A percentile compares a stretch with the other conserved stretches of the same genome.
These are phyloP conservation scores for Chironex yamaguchii DNA, from an alignment of 30 jellyfish, hydroid and myxozoan genomes.

Conservation along the genomic window DNA sequence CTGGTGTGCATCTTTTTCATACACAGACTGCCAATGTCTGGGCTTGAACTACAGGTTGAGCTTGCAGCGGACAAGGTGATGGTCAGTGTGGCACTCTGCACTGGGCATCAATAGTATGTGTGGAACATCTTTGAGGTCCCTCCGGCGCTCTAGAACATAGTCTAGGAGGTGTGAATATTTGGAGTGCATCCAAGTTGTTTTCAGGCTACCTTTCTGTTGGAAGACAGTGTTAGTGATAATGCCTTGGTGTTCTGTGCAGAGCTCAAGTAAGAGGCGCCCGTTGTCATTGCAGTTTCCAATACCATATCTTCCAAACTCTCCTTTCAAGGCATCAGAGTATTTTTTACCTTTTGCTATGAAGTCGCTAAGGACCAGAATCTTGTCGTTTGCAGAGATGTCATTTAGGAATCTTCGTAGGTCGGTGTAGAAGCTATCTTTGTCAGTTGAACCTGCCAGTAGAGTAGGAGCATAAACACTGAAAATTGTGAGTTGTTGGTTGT, in stretches of 20 bases:
- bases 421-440: too few relatives aligned
- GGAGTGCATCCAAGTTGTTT: constrained; percentile 34
- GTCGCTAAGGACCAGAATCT: constrained; percentile 1
- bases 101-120: not conserved
- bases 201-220: not conserved
- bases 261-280: not conserved
- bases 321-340: not conserved
- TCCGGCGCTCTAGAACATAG: constrained; percentile 3
- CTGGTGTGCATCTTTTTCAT: too few relatives aligned
- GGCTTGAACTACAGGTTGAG: constrained; percentile 20
- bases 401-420: too few relatives aligned
- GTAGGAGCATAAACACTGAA: constrained; percentile 8
- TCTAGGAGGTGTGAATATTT: constrained; percentile 26
- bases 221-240: constrained; percentile 10
- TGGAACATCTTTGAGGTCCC: constrained; percentile 3
- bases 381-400: not conserved
- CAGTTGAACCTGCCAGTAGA: too few relatives aligned
- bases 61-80: not conserved
- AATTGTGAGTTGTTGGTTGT: not conserved
- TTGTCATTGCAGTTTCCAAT: constrained; percentile 9
- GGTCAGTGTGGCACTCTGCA: constrained; percentile 36
- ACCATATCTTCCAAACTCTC: constrained; percentile 2
- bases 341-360: constrained; percentile 4
- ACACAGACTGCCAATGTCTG: too few relatives aligned
- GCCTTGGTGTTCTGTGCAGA: not conserved